Base-by-base conservation (phyloP, 2,113 vertebrate species). In the Egretta garzetta region DNA sequence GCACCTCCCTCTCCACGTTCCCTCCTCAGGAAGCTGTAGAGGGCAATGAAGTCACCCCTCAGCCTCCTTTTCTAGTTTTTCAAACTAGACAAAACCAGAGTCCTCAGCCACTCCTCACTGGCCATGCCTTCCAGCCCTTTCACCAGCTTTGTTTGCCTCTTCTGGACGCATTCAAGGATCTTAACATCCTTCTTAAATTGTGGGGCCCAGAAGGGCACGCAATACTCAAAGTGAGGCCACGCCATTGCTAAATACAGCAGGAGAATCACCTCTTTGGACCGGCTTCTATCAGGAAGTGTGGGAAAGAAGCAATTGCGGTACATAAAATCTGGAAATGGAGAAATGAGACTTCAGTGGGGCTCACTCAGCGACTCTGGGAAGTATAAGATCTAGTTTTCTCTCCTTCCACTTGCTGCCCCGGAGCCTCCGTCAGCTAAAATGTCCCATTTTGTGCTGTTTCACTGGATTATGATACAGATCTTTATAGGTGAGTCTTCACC, bases 401-500 rank as follows among this genome's bases (percentile, higher is more conserved):
- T 64, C 14, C 47, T 89, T 89, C 56, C 37, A 23, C 30, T 90
- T 0, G 0, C 63, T 94, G 74, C 8, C 19, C 22, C 0, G 11
- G 49, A 41, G 67, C 28, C 43, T 82, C n/a, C 2, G 0, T 32
- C 66, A 58, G 67, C 79, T 80, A 95, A 70, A 88, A 97, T 97
- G 96, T 86, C 66, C 53, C 24, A 24, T 76, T 86, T 80, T 32
- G 30, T 70, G 77, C 79, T 96, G 62, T 73, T 97, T 49, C 74
- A 32, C 58, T 96, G 96, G 92, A 94, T 93, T 81, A 5, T 82
- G 58, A 66, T 96, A 30, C 96, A 97, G 62, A 86, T 47, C 77
- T 73, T 96, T 24, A 90, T 93, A 93, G 96, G 96, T 97, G 91
- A 96, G 96, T 97, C 74, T 82, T 82, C 58, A 49, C 47, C 39